Base-by-base conservation (phyloP, 1,140 invertebrate species). In the Meteorus sp. region DNA sequence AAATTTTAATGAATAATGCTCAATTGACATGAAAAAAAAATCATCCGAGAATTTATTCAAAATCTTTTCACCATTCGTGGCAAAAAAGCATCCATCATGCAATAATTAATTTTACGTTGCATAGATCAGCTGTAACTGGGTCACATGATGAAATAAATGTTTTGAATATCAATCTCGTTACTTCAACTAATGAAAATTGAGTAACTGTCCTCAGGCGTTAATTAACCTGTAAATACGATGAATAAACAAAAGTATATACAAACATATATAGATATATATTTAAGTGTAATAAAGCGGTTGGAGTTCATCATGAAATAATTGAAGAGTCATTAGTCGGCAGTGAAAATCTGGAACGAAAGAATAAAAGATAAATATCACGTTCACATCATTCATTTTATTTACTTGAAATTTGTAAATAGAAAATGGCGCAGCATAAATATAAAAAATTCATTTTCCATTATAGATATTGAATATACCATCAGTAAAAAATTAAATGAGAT, bases 211-310 rank as follows among this genome's bases (percentile, higher is more conserved):
- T 23, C 43, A 37, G 39, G 59, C 56, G 56, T 67, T 74, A 68
- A 72, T 74, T 74, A 69, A 63, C 57, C 57, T 63, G 66, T 61
- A 66, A 70, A 70, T 68, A n/a, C n/a, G 72, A 71, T 69, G 70
- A 72, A 70, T 62, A 59, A 23, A 64, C 52, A 61, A 56, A 61
- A 56, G 53, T 62, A 55, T 31, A 43, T 13, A 31, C 43, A 43
- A 51, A 45, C n/a, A n/a, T n/a, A n/a, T n/a, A n/a, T n/a, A n/a
- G n/a, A n/a, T n/a, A n/a, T n/a, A n/a, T n/a, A n/a, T n/a, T n/a
- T n/a, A n/a, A n/a, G n/a, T n/a, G n/a, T n/a, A n/a, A n/a, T n/a
- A n/a, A n/a, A n/a, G n/a, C n/a, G n/a, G n/a, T n/a, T n/a, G n/a
- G n/a, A n/a, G n/a, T n/a, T n/a, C n/a, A n/a, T n/a, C n/a, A n/a